Base-by-base conservation (phyloP, 2,797 vertebrate genomes). In the Brachymystax lenok region DNA sequence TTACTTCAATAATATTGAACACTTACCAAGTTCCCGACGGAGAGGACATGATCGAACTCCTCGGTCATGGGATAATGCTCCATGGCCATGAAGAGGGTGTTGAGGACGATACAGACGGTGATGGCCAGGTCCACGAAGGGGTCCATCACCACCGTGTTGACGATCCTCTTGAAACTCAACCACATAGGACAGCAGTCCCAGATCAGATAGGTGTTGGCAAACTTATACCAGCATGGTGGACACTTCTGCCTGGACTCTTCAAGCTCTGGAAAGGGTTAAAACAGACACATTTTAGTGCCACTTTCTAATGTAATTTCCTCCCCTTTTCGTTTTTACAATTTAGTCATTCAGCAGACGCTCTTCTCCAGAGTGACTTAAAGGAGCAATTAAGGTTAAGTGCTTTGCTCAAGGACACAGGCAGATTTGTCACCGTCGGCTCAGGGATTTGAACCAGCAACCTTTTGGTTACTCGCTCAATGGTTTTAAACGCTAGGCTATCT, bases 41-140 rank as follows among this genome's bases (percentile, higher is more conserved):
- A 94, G 6, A 99, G 94, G 28, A 98, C 95, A 16, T 92, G 86
- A 54, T 94, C 91, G n/a, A 99, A 99, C 19, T 97, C 93, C 0
- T 85, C 83, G 0, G 97, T 98, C 97, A 98, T 98, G 24, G 98
- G 97, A 73, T 99, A 98, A 87, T 99, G 97, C 81, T 99, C 98
- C 97, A 99, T 97, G 76, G 98, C 97, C 98, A 99, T 99, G 92
- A 99, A 99, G 4, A 99, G 92, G 0, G 98, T 99, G 85, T 99
- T 99, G 59, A 99, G 93, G 33, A 99, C 97, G 35, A 99, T 99
- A 93, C 97, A 99, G 86, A 98, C 97, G 69, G 98, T 99, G 88
- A 99, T 99, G 35, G 97, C 95, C 77, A 99, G 93, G 86, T 99
- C 98, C 74, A 98, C 96, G 87, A 99, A 99, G 0, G 98, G 98